Evolutionary conservation across 2,113 vertebrate species (phyloP).

Genomic region (Pteronura brasiliensis): DNA sequence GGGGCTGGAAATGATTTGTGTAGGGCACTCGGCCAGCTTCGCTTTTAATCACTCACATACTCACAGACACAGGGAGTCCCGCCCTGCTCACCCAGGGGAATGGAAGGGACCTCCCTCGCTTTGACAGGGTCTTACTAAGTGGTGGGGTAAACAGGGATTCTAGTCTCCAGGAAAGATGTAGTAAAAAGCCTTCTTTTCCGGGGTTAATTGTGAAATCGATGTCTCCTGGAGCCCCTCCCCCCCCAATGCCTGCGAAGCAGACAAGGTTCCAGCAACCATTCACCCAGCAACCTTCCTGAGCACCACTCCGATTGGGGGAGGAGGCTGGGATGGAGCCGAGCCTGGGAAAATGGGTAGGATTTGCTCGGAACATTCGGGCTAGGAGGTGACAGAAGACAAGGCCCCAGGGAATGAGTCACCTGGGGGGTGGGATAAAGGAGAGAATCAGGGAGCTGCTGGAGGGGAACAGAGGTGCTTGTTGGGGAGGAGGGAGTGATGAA

Average conservation of each 20-base stretch:
- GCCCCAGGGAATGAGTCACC: not conserved
- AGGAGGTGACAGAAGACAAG: not conserved
- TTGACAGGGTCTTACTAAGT: not conserved
- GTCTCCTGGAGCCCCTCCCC: not conserved
- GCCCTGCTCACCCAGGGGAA: not conserved
- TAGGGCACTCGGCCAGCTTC: constrained; percentile 36
- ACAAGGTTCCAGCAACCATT: not conserved
- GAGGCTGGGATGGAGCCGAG: not conserved
- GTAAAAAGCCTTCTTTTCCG: not conserved
- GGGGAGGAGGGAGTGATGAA: not conserved
- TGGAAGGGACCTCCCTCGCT: not conserved
- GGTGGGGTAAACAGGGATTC: not conserved
- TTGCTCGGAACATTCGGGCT: not conserved
- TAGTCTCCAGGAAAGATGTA: constrained; percentile 3
- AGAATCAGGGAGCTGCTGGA: not conserved
- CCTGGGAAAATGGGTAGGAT: not conserved
- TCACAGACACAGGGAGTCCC: constrained; percentile 32
- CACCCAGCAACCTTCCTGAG: not conserved
- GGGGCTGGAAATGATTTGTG: constrained; percentile 58
- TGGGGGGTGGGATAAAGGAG: not conserved
- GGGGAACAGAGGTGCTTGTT: not conserved
- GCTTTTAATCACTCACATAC: constrained; percentile 55
- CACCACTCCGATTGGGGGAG: not conserved
- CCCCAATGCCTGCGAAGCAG: not conserved
- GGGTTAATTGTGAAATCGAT: not conserved